A percentile compares a stretch with the other conserved stretches of the same genome.
These are phyloP conservation scores for Polietes domitor DNA, from an alignment of 2,888 invertebrate species.

Conservation along the genomic window DNA sequence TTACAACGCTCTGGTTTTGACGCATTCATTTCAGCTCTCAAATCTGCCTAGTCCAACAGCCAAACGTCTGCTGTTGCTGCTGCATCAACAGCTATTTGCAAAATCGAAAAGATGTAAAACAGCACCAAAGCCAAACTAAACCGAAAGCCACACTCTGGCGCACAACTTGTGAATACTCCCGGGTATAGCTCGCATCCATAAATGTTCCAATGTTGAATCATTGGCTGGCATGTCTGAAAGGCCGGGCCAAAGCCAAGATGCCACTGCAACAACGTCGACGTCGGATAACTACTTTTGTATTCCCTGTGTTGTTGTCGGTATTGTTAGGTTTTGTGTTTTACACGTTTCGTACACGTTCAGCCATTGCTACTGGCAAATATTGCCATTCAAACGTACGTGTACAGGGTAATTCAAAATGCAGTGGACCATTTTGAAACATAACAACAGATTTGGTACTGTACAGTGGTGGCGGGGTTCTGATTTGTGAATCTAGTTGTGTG, in stretches of 20 bases:
- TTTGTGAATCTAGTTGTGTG: neutral
- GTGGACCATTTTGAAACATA: neutral
- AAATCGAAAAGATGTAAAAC: constrained; percentile 24
- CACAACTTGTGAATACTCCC: constrained; percentile 13
- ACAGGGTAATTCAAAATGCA: neutral
- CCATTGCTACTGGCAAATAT: constrained; percentile 61
- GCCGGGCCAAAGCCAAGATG: neutral
- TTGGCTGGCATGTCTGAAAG: neutral
- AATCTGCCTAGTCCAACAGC: constrained; percentile 37
- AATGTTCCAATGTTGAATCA: constrained; percentile 50
- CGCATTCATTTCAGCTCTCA: constrained; percentile 53
- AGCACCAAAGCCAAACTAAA: constrained; percentile 10
- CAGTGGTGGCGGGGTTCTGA: neutral
- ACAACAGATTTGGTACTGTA: neutral
- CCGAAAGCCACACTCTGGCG: constrained; percentile 16
- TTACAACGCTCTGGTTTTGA: constrained; percentile 57
- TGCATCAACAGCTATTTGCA: neutral
- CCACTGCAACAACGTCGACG: neutral
- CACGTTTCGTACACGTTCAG: constrained; percentile 61
- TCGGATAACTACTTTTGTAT: constrained; percentile 21
- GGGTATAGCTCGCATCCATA: constrained; percentile 55
- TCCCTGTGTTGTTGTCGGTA: constrained; percentile 2
- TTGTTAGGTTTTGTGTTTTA: constrained; percentile 58
- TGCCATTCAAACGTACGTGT: neutral
- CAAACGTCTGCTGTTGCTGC: neutral